phyloP scores from a whole-genome alignment of 2,113 vertebrate genomes.

The Sinosuthora webbiana region DNA sequence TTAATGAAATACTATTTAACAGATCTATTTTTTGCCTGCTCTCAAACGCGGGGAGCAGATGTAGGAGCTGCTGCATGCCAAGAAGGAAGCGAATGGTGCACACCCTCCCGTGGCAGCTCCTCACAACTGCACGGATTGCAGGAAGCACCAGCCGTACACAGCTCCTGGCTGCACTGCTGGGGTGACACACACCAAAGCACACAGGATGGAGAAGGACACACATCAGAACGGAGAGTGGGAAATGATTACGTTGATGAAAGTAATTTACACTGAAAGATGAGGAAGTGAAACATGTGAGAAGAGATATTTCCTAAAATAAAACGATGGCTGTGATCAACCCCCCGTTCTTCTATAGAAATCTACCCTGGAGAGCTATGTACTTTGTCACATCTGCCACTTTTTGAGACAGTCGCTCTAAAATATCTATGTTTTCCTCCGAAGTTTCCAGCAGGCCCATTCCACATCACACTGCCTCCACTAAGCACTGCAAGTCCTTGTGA shows the following conservation, averaged over 20 bases:
- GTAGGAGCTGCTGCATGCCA: constrained; percentile 14
- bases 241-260: background rate
- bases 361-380: background rate
- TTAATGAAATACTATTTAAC: constrained; percentile 64
- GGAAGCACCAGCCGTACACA: background rate
- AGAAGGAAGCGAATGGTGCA: constrained; percentile 62
- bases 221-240: background rate
- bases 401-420: background rate
- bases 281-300: background rate
- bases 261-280: background rate
- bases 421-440: background rate
- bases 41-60: constrained; percentile 29
- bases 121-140: constrained; percentile 49
- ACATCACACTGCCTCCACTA: background rate
- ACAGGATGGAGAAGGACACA: background rate
- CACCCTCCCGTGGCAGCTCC: constrained; percentile 76
- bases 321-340: background rate
- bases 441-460: background rate
- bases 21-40: background rate
- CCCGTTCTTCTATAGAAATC: background rate
- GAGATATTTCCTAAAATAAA: background rate
- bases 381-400: background rate
- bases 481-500: background rate
- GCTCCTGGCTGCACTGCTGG: background rate
- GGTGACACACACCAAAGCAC: background rate